phyloP scores from a whole-genome alignment of 2,888 invertebrate genomes.

The Parnassius apollo region DNA sequence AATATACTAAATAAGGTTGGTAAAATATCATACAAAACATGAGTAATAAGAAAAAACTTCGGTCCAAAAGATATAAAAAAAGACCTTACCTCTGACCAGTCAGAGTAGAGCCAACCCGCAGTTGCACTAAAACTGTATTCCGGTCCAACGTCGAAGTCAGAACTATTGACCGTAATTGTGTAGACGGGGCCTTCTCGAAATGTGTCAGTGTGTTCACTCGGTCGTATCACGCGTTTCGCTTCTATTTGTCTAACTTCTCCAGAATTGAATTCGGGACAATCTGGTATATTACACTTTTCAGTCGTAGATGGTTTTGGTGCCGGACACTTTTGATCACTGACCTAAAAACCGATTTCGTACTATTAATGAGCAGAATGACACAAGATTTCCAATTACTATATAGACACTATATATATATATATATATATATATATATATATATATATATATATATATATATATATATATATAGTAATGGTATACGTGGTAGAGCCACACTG shows the following conservation, averaged over 20 bases:
- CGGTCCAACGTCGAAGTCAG: slow-evolving; percentile 61
- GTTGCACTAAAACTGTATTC: slow-evolving; percentile 64
- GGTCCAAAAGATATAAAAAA: too few relatives aligned
- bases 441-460: too few relatives aligned
- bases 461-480: too few relatives aligned
- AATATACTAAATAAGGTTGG: not conserved
- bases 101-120: slow-evolving; percentile 79
- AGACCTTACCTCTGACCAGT: slow-evolving; percentile 78
- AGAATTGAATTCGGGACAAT: slow-evolving; percentile 45
- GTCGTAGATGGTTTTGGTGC: slow-evolving; percentile 53
- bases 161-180: slow-evolving; percentile 59
- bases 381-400: too few relatives aligned
- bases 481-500: too few relatives aligned
- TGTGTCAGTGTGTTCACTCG: slow-evolving; percentile 56
- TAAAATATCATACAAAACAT: not conserved
- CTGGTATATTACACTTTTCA: slow-evolving; percentile 61
- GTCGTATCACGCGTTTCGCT: slow-evolving; percentile 42
- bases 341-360: slow-evolving; percentile 40
- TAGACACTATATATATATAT: too few relatives aligned
- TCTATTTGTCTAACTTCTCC: slow-evolving; percentile 48
- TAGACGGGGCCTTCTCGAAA: slow-evolving; percentile 69
- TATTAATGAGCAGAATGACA: not conserved
- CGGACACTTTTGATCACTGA: slow-evolving; percentile 67
- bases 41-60: not conserved
- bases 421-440: too few relatives aligned